Evolutionary conservation across 2,888 invertebrate species (phyloP).

Genomic region (Odontomyia ornata): DNA sequence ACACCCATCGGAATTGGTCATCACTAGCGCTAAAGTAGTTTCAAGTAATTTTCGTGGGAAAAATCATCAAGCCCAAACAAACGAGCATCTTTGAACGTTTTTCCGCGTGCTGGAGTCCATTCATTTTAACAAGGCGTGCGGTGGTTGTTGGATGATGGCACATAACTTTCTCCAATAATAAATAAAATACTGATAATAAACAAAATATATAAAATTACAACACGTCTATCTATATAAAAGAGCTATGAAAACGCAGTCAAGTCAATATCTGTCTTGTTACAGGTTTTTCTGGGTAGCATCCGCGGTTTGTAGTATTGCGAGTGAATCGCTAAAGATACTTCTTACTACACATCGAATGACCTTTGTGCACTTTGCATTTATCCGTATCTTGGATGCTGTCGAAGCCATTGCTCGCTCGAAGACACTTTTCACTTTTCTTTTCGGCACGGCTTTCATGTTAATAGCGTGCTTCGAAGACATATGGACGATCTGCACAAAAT

Average conservation of each 20-base stretch:
- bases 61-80: too few species aligned
- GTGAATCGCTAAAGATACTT: neutral
- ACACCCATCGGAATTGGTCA: too few species aligned
- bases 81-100: too few species aligned
- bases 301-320: neutral
- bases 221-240: neutral
- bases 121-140: neutral
- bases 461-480: neutral
- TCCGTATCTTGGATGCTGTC: neutral
- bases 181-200: constrained; percentile 32
- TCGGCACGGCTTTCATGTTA: constrained; percentile 18
- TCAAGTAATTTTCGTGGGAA: too few species aligned
- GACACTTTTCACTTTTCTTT: constrained; percentile 44
- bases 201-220: constrained; percentile 23
- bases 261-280: constrained; percentile 33
- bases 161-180: constrained; percentile 31
- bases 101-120: too few species aligned
- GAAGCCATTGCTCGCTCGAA: constrained; percentile 8
- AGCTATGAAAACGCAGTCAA: neutral
- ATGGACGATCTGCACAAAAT: neutral
- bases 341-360: constrained; percentile 28
- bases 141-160: neutral
- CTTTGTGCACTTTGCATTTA: constrained; percentile 41
- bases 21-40: too few species aligned
- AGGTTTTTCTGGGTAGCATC: neutral